Evolutionary conservation across 2,888 invertebrate species (phyloP).

Genomic region (Chaetogeoica ovagalla): DNA sequence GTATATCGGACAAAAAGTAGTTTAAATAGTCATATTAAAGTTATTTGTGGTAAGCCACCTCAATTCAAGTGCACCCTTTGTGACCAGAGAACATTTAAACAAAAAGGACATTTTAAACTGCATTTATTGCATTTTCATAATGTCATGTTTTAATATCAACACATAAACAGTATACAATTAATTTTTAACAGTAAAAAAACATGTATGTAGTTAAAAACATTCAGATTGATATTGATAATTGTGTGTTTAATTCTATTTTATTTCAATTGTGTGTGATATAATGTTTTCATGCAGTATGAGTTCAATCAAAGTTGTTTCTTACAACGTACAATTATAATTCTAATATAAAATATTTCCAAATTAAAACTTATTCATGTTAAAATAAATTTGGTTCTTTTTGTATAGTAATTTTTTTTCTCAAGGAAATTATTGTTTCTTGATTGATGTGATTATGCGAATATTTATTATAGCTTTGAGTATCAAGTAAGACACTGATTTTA

Average conservation of each 20-base stretch:
- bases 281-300: not conserved
- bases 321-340: not conserved
- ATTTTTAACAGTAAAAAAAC: not conserved
- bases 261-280: not conserved
- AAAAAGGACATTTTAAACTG: slow-evolving; percentile 50
- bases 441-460: not conserved
- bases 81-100: slow-evolving; percentile 47
- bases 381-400: not conserved
- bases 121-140: slow-evolving; percentile 50
- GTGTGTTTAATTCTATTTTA: not conserved
- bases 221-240: not conserved
- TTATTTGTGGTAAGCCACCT: slow-evolving; percentile 60
- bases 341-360: not conserved
- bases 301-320: not conserved
- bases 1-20: slow-evolving; percentile 15
- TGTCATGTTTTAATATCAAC: not conserved
- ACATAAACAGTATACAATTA: not conserved
- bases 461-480: not conserved
- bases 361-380: not conserved
- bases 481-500: not conserved
- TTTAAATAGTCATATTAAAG: slow-evolving; percentile 55
- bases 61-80: slow-evolving; percentile 56
- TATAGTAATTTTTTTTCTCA: not conserved
- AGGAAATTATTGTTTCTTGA: not conserved
- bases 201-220: not conserved